Percentiles rank a stretch among this genome's conserved stretches.
Conservation (phyloP, 2,113 vertebrate genomes). For the Parotia lawesii region DNA sequence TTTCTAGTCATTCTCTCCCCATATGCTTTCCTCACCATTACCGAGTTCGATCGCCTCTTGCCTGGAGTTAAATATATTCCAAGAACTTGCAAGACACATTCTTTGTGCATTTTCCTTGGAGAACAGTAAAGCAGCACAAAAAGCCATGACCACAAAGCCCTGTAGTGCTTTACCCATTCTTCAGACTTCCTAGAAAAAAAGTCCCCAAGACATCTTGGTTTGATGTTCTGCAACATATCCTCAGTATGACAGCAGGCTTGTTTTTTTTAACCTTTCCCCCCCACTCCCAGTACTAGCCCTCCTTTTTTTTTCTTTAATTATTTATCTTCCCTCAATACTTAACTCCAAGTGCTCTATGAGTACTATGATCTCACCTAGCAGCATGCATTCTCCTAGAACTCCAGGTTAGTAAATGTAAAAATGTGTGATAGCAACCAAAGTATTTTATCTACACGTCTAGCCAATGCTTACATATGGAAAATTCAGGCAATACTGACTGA, state of each 20-base stretch:
- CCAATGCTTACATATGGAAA: not conserved
- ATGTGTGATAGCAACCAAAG: rapidly evolving
- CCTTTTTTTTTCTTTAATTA: not conserved
- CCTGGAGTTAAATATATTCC: not conserved
- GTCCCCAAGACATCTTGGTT: not conserved
- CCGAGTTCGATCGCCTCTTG: rapidly evolving
- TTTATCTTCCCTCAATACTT: not conserved
- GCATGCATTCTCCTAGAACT: not conserved
- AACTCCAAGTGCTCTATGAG: not conserved
- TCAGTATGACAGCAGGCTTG: not conserved
- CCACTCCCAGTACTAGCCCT: not conserved
- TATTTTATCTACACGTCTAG: not conserved
- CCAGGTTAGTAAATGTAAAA: not conserved
- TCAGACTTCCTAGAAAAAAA: not conserved
- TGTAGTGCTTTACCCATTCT: not conserved
- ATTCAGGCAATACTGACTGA: not conserved
- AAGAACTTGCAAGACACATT: not conserved
- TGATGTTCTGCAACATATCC: not conserved
- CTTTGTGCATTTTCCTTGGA: not conserved
- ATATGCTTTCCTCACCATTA: not conserved
- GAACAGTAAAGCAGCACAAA: not conserved
- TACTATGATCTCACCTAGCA: not conserved
- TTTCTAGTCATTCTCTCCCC: not conserved
- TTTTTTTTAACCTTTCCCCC: rapidly evolving
- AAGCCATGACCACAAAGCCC: not conserved